Percentiles rank a stretch among this genome's conserved stretches.
phyloP scores from a whole-genome alignment of 1,140 invertebrate genomes.

The Drosophila paulistorum region DNA sequence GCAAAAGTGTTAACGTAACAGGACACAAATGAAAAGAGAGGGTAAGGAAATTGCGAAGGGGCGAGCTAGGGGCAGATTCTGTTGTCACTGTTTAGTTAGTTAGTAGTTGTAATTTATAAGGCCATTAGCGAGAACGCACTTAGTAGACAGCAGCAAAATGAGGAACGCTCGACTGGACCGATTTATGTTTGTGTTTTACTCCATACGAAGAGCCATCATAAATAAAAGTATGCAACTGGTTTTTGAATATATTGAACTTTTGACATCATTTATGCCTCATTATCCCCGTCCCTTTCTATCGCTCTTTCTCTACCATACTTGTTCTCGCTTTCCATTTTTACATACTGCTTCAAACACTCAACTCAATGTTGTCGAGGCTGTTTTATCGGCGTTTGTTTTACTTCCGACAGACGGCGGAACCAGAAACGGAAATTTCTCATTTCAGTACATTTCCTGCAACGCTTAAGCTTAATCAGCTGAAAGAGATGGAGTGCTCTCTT shows the following conservation, averaged over 20 bases:
- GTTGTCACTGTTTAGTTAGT: slow-evolving; percentile 67
- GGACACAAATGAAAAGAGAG: neutral
- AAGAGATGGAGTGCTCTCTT: neutral
- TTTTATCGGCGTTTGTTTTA: slow-evolving; percentile 81
- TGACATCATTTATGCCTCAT: slow-evolving; percentile 64
- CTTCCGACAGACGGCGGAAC: slow-evolving; percentile 77
- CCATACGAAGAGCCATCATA: slow-evolving; percentile 59
- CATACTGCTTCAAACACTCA: slow-evolving; percentile 9
- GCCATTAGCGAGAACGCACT: slow-evolving; percentile 58
- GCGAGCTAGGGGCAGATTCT: slow-evolving; percentile 4
- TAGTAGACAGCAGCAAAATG: neutral
- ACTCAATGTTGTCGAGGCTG: slow-evolving; percentile 43
- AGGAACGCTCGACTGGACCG: slow-evolving; percentile 9
- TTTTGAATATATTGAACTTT: slow-evolving; percentile 55
- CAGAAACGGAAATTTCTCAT: slow-evolving; percentile 80
- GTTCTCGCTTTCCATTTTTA: slow-evolving; percentile 14
- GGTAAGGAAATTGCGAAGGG: neutral
- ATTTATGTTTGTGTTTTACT: slow-evolving; percentile 51
- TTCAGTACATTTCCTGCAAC: slow-evolving; percentile 74
- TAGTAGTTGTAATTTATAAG: slow-evolving; percentile 75
- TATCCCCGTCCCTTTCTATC: slow-evolving; percentile 30
- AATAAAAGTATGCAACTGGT: slow-evolving; percentile 77
- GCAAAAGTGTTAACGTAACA: slow-evolving; percentile 10
- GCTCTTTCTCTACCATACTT: slow-evolving; percentile 15
- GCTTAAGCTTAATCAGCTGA: slow-evolving; percentile 33